These are phyloP conservation scores for Delphinapterus leucas DNA, from an alignment of 2,113 vertebrate species.

Conservation along the genomic window DNA sequence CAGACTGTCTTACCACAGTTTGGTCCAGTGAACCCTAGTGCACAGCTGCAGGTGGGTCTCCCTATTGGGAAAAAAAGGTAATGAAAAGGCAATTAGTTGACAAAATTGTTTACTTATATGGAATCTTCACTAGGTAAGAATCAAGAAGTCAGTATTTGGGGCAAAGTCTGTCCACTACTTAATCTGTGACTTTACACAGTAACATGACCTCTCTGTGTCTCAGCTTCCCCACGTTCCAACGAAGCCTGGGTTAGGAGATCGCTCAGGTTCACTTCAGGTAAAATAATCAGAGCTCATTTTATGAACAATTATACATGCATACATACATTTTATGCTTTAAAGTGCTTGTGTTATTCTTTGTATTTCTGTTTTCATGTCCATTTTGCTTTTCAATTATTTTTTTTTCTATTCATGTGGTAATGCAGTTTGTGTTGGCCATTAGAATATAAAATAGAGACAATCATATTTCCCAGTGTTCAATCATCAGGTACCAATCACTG, in stretches of 20 bases:
- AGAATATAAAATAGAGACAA: background rate
- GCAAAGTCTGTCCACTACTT: background rate
- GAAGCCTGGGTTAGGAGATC: background rate
- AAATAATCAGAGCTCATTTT: background rate
- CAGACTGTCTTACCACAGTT: conserved; percentile 93
- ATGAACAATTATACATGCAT: background rate
- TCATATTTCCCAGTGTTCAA: background rate
- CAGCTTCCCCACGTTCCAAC: background rate
- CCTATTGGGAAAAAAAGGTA: conserved; percentile 80
- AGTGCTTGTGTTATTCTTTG: background rate
- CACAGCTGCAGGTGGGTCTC: conserved; percentile 94
- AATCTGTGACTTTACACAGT: background rate
- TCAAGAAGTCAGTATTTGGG: background rate
- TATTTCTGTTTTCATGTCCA: background rate
- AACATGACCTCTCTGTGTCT: background rate
- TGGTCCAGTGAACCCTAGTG: conserved; percentile 92
- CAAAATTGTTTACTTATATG: background rate
- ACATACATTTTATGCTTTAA: background rate
- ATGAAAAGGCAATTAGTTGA: background rate
- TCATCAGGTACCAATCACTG: background rate
- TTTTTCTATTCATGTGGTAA: background rate
- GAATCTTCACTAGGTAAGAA: background rate
- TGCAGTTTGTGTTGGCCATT: background rate
- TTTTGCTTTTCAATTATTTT: background rate
- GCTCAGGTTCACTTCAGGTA: background rate